These are phyloP conservation scores for Girardia tigrina DNA, from an alignment of 2,888 invertebrate species.

Conservation along the genomic window DNA sequence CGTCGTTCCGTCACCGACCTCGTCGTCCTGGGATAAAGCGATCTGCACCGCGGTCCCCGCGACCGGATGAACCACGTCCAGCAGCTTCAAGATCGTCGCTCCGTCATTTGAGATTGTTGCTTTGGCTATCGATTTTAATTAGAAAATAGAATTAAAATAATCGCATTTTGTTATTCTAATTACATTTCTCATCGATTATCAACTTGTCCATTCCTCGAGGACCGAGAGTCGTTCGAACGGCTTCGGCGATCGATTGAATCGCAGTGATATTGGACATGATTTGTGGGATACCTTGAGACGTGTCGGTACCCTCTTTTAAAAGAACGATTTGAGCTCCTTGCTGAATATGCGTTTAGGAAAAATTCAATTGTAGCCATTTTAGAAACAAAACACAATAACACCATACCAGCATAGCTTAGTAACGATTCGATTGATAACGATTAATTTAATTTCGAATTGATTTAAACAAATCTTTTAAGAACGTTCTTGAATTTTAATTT, in stretches of 20 bases:
- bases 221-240: conserved; percentile 87
- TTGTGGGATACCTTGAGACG: conserved; percentile 77
- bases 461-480: background rate
- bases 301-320: conserved; percentile 88
- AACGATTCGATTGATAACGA: background rate
- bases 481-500: conserved; percentile 4
- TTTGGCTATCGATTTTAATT: conserved; percentile 53
- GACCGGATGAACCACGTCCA: conserved; percentile 94
- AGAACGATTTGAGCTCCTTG: conserved; percentile 61
- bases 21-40: conserved; percentile 69
- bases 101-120: conserved; percentile 97
- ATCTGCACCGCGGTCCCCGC: conserved; percentile 94
- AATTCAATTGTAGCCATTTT: background rate
- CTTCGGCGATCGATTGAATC: conserved; percentile 79
- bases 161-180: background rate
- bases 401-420: conserved; percentile 14
- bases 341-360: background rate
- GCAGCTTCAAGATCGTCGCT: conserved; percentile 90
- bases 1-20: conserved; percentile 97
- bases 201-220: conserved; percentile 98
- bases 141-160: conserved; percentile 29
- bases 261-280: conserved; percentile 91
- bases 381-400: background rate
- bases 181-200: conserved; percentile 70
- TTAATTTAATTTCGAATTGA: background rate